Evolutionary conservation across 2,797 vertebrate genomes (phyloP), one percentile per base, ranked within the genome.

Genomic region (Onychomys arenicola): DNA sequence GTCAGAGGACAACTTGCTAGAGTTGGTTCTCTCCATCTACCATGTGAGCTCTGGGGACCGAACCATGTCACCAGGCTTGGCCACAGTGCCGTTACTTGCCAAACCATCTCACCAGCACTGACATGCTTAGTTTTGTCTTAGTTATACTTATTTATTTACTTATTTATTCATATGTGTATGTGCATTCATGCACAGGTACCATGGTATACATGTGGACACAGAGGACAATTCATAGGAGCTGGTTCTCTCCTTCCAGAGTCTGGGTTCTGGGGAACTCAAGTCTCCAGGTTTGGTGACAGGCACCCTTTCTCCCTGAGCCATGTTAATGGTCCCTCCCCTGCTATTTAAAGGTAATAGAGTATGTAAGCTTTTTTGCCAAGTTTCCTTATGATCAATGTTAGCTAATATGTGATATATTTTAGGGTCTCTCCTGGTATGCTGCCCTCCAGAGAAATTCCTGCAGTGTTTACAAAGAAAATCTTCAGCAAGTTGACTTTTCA

Each of bases 331-430:
- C 14, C 49, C 23, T 52, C 13, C 10, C 34, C 3, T 65, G 3
- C 59, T 67, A 55, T 81, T 71, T 84, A 91, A 61, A 55, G 0
- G 37, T 57, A 88, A 85, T 34, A 52, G 40, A 93, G 34, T 27
- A 73, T 6, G 6, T 25, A 13, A 27, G 1, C 65, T 75, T 92
- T 93, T 65, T 52, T 61, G 11, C 61, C 49, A 91, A 5, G 13
- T 59, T 17, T n/a, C 21, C 55, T 89, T 84, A 76, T 6, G 29
- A 91, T 89, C 93, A 91, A 97, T 19, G 11, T 90, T 78, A 37
- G 57, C 55, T 95, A 25, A 80, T 2, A 17, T 46, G 17, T 5
- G 43, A 23, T 12, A 76, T 40, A 52, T 34, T 76, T 78, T 61
- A 83, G 37, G 49, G 23, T 63, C 52, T 85, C 9, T 17, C 10